phyloP scores from a whole-genome alignment of 2,113 vertebrate genomes.

The Crypturellus undulatus region DNA sequence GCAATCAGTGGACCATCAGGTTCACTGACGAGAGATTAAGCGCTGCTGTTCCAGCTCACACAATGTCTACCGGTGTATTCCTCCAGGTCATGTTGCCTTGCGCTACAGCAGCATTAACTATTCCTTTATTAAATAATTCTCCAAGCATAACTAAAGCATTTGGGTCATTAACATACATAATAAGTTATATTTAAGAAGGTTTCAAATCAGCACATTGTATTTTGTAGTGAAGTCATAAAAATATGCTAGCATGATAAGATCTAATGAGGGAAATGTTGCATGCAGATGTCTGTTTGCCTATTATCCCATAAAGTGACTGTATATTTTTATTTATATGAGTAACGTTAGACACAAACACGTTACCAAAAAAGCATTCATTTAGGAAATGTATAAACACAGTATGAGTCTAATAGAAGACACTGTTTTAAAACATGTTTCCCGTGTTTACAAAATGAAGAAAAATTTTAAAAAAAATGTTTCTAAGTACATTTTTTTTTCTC shows the following conservation, averaged over 20 bases:
- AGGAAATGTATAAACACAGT: constrained; percentile 53
- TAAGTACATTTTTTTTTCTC: not conserved
- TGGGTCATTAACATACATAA: constrained; percentile 47
- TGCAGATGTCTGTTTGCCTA: constrained; percentile 70
- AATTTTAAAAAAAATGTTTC: constrained; percentile 19
- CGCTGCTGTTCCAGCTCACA: not conserved
- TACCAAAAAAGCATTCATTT: constrained; percentile 58
- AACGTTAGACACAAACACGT: constrained; percentile 56
- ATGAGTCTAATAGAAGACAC: constrained; percentile 60
- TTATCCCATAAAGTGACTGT: constrained; percentile 71
- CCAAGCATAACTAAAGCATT: constrained; percentile 46
- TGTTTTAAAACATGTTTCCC: constrained; percentile 59
- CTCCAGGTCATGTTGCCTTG: not conserved
- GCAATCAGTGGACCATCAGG: too few species aligned
- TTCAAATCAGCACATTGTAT: constrained; percentile 70
- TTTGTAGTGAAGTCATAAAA: constrained; percentile 69
- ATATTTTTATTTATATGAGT: constrained; percentile 72
- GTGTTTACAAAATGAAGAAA: constrained; percentile 48
- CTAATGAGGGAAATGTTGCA: constrained; percentile 73
- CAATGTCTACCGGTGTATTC: not conserved
- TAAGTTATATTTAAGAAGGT: constrained; percentile 57
- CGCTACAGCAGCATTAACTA: not conserved
- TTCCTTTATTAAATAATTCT: constrained; percentile 24
- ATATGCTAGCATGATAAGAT: constrained; percentile 65
- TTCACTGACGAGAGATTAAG: not conserved